Conservation (phyloP, 2,888 invertebrate species). For the Cephus nigrinus region DNA sequence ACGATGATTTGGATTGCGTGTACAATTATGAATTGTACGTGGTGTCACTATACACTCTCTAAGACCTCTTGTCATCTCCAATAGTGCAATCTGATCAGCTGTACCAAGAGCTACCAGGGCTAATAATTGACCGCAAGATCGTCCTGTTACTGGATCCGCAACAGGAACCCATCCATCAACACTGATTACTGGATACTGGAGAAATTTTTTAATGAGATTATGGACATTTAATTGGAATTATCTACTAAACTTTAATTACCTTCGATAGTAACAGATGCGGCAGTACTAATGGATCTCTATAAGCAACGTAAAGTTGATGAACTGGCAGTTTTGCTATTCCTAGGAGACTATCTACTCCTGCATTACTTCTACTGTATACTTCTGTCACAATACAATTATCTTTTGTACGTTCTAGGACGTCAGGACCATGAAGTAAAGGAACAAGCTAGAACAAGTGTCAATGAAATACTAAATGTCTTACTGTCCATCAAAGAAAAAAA, state of each 20-base stretch:
- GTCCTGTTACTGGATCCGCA: constrained; percentile 63
- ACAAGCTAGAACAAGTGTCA: constrained; percentile 64
- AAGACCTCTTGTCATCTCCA: constrained; percentile 66
- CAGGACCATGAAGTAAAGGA: constrained; percentile 69
- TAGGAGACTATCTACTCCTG: constrained; percentile 61
- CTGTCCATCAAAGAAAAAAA: constrained; percentile 9
- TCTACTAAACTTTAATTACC: constrained; percentile 54
- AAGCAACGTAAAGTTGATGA: constrained; percentile 73
- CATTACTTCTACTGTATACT: constrained; percentile 66
- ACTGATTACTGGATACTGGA: constrained; percentile 71
- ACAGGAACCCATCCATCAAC: constrained; percentile 73
- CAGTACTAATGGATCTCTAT: constrained; percentile 69
- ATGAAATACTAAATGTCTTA: constrained; percentile 4
- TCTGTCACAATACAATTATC: constrained; percentile 71
- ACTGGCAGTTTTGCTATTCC: constrained; percentile 70
- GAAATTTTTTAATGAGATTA: constrained; percentile 20
- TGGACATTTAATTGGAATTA: neutral
- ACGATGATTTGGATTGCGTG: neutral
- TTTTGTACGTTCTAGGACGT: constrained; percentile 69
- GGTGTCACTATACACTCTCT: constrained; percentile 38
- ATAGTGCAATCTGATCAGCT: constrained; percentile 70
- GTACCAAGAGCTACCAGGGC: constrained; percentile 73
- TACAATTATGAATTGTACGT: constrained; percentile 9
- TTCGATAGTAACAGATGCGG: constrained; percentile 69
- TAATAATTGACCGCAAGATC: constrained; percentile 69